phyloP scores from a whole-genome alignment of 64 coral and sea anemone species.

The Stylophora pistillata region DNA sequence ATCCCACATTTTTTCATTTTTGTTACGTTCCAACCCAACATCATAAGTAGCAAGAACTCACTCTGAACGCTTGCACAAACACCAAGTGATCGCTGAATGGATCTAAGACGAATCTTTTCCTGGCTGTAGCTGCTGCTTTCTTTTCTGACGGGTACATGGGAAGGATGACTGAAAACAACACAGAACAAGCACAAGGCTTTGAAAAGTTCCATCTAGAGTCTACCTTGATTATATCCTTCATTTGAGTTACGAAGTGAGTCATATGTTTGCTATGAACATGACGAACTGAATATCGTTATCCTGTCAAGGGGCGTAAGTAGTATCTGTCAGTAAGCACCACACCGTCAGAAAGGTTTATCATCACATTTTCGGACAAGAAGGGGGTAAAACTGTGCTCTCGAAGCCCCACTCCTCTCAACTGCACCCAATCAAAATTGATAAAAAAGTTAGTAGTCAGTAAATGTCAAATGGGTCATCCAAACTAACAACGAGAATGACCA shows the following conservation, averaged over 20 bases:
- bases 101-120: conserved; percentile 78
- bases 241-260: neutral
- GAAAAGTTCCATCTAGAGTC: neutral
- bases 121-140: conserved; percentile 55
- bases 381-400: too few relatives aligned
- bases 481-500: too few relatives aligned
- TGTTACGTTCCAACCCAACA: neutral
- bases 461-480: too few relatives aligned
- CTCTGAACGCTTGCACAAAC: conserved; percentile 92
- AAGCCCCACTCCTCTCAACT: too few relatives aligned
- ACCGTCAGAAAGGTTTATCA: too few relatives aligned
- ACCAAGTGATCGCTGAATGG: conserved; percentile 90
- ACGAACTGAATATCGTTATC: too few relatives aligned
- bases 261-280: neutral
- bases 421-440: too few relatives aligned
- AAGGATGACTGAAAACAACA: conserved; percentile 64
- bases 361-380: too few relatives aligned
- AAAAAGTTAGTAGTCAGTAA: too few relatives aligned
- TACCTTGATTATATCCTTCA: neutral
- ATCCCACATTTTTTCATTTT: too few relatives aligned
- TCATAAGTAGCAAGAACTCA: neutral
- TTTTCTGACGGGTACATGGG: conserved; percentile 88
- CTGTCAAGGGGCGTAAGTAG: too few relatives aligned
- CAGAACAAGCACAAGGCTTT: neutral
- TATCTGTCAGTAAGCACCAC: too few relatives aligned